phyloP scores from a whole-genome alignment of 2,797 vertebrate genomes.

The Dryobates pubescens region DNA sequence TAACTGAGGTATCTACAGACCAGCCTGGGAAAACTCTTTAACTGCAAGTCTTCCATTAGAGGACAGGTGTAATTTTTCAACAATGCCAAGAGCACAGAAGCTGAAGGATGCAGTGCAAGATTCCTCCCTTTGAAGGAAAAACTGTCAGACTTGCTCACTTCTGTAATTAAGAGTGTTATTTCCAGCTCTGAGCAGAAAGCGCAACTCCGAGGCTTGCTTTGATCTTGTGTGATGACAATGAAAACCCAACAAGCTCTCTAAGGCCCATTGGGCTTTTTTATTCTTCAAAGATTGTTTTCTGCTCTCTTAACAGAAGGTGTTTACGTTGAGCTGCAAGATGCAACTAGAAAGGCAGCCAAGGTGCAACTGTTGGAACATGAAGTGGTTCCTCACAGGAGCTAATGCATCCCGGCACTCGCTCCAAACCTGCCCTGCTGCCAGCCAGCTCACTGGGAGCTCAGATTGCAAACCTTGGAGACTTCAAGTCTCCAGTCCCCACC shows the following conservation, averaged over 20 bases:
- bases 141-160: conserved; percentile 7
- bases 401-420: not conserved
- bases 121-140: conserved; percentile 39
- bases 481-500: conserved; percentile 36
- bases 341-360: conserved; percentile 34
- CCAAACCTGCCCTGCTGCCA: not conserved
- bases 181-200: conserved; percentile 33
- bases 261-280: not conserved
- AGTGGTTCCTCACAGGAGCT: not conserved
- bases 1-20: not conserved
- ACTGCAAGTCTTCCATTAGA: not conserved
- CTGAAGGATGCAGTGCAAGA: not conserved
- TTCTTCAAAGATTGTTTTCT: conserved; percentile 49
- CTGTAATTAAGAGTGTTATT: conserved; percentile 55
- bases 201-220: conserved; percentile 27
- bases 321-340: conserved; percentile 6
- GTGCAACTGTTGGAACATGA: not conserved
- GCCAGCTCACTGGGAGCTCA: not conserved
- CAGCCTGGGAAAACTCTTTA: not conserved
- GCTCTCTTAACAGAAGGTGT: not conserved
- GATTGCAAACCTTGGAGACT: not conserved
- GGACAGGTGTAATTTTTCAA: conserved; percentile 15
- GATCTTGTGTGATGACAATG: conserved; percentile 39
- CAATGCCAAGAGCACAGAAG: not conserved
- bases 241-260: conserved; percentile 20